phyloP scores from a whole-genome alignment of 2,113 vertebrate genomes.

The Mastomys natalensis region DNA sequence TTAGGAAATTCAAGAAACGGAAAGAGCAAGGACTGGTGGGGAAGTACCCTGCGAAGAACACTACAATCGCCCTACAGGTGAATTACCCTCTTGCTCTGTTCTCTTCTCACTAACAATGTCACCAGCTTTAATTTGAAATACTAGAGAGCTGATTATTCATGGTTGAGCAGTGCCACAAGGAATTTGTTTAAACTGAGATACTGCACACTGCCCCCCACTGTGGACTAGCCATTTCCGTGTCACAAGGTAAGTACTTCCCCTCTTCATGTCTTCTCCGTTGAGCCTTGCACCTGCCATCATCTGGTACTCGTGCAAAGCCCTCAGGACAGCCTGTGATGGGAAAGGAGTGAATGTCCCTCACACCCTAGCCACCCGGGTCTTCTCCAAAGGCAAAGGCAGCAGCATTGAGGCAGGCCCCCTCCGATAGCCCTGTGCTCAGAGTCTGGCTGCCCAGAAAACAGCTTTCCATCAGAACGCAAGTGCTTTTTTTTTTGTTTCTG shows the following conservation, averaged over 20 bases:
- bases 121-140: constrained; percentile 85
- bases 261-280: constrained; percentile 63
- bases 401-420: not conserved
- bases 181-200: constrained; percentile 86
- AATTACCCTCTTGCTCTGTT: constrained; percentile 86
- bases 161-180: constrained; percentile 85
- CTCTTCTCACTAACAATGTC: constrained; percentile 85
- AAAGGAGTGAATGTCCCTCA: not conserved
- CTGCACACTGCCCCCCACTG: constrained; percentile 74
- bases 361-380: not conserved
- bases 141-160: constrained; percentile 87
- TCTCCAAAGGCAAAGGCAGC: constrained; percentile 44
- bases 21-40: constrained; percentile 99
- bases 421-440: not conserved
- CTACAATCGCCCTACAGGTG: constrained; percentile 98
- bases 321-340: not conserved
- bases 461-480: constrained; percentile 78
- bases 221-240: constrained; percentile 81
- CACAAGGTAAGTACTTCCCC: constrained; percentile 86
- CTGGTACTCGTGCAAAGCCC: not conserved
- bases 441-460: constrained; percentile 35
- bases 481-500: constrained; percentile 81
- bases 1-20: constrained; percentile 99
- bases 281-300: not conserved
- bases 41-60: constrained; percentile 96